Conservation (phyloP, 2,888 invertebrate species). For the Chymomyza amoena region DNA sequence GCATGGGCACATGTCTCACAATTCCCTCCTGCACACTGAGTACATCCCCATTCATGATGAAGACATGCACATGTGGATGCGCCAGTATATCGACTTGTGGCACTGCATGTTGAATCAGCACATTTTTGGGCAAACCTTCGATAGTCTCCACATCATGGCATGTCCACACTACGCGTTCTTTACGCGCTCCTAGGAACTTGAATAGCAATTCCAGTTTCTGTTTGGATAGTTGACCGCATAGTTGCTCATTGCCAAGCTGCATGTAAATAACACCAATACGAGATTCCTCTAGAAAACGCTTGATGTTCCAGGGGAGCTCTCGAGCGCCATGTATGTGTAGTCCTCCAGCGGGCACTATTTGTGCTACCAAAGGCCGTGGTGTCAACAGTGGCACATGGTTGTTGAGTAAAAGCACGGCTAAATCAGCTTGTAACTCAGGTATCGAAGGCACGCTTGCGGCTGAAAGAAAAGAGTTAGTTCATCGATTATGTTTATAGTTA, state of each 20-base stretch:
- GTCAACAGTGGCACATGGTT: slow-evolving; percentile 79
- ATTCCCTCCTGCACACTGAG: slow-evolving; percentile 78
- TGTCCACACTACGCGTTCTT: slow-evolving; percentile 79
- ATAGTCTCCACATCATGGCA: slow-evolving; percentile 78
- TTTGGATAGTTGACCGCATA: slow-evolving; percentile 77
- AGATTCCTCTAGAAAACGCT: slow-evolving; percentile 78
- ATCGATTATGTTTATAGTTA: too few relatives aligned
- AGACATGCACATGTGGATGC: slow-evolving; percentile 78
- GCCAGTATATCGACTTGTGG: slow-evolving; percentile 80
- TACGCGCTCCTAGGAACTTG: slow-evolving; percentile 74
- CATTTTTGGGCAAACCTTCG: slow-evolving; percentile 76
- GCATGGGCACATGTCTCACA: slow-evolving; percentile 78
- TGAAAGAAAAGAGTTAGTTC: slow-evolving; percentile 8
- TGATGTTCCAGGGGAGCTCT: slow-evolving; percentile 76
- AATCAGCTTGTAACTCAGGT: slow-evolving; percentile 77
- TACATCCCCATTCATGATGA: slow-evolving; percentile 79
- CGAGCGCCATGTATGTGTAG: slow-evolving; percentile 79
- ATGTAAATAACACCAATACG: slow-evolving; percentile 79
- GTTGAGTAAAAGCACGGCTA: slow-evolving; percentile 79
- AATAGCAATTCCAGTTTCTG: slow-evolving; percentile 74
- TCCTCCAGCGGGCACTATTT: slow-evolving; percentile 81
- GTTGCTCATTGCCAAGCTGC: slow-evolving; percentile 79
- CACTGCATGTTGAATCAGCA: slow-evolving; percentile 79
- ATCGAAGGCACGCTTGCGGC: slow-evolving; percentile 46
- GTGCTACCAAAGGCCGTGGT: slow-evolving; percentile 78